Evolutionary conservation across 2,888 invertebrate genomes (phyloP).

Genomic region (Cyrtodaria siliqua): DNA sequence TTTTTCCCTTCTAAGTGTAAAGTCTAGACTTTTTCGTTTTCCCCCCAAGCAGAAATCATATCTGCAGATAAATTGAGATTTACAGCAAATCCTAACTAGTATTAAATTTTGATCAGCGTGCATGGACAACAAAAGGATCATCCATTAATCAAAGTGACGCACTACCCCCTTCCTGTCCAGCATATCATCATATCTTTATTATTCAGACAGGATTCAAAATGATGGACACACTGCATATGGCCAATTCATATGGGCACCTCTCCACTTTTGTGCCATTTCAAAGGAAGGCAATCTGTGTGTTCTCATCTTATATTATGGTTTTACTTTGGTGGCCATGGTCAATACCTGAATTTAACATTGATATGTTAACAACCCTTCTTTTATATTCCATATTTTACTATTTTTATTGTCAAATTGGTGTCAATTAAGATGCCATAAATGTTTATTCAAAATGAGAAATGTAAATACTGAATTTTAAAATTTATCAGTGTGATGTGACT

Average conservation of each 20-base stretch:
- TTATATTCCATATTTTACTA: not conserved
- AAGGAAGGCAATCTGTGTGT: not conserved
- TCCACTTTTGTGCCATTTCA: not conserved
- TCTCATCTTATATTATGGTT: not conserved
- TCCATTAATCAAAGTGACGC: slow-evolving; percentile 16
- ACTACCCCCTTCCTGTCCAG: not conserved
- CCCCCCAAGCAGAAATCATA: no score
- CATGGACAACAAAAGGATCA: not conserved
- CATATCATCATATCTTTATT: slow-evolving; percentile 21
- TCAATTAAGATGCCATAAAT: not conserved
- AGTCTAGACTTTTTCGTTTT: no score
- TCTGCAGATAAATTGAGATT: no score
- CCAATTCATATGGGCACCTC: not conserved
- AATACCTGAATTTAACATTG: no score
- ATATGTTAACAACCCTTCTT: not conserved
- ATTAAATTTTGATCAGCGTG: no score
- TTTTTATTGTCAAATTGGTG: not conserved
- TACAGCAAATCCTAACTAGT: no score
- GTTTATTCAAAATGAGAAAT: not conserved
- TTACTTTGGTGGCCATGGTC: no score
- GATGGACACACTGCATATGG: slow-evolving; percentile 27
- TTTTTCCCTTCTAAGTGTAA: no score
- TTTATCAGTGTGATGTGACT: slow-evolving; percentile 1
- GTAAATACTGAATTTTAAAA: slow-evolving; percentile 39
- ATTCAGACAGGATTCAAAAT: not conserved